Evolutionary conservation across 2,797 vertebrate genomes (phyloP).

Genomic region (Chaetodon trifasciatus): DNA sequence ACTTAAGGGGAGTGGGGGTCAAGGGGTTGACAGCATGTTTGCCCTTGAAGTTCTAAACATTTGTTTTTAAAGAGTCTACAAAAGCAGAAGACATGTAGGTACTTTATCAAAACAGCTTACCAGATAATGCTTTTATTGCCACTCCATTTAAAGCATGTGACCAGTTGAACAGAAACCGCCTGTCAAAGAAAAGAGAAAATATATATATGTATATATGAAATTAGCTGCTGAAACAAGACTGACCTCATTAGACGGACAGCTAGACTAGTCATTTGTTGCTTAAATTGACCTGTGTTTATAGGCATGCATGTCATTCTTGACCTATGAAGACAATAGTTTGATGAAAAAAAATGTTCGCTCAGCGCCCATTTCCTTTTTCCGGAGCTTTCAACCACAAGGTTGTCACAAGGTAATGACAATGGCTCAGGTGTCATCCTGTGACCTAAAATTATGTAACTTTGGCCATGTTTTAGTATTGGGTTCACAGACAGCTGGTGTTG

Average conservation of each 20-base stretch:
- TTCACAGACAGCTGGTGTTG: too few species aligned
- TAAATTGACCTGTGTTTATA: not conserved
- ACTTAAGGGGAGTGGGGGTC: not conserved
- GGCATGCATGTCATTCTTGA: not conserved
- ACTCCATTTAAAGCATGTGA: constrained; percentile 76
- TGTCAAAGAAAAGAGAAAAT: constrained; percentile 56
- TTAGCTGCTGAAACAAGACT: not conserved
- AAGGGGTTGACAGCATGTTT: rapidly evolving
- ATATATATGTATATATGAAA: too few species aligned
- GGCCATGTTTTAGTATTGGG: too few species aligned
- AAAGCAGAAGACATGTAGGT: not conserved
- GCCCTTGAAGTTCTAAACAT: not conserved
- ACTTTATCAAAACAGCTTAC: constrained; percentile 58
- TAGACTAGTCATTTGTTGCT: not conserved
- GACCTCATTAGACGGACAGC: not conserved
- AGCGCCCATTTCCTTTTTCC: too few species aligned
- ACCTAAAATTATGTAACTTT: too few species aligned
- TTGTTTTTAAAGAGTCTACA: rapidly evolving
- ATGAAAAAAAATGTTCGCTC: too few species aligned
- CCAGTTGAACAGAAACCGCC: constrained; percentile 83
- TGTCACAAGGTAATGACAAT: too few species aligned
- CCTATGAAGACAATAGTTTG: not conserved
- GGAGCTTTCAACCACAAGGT: too few species aligned
- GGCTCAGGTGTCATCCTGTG: too few species aligned
- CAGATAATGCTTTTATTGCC: constrained; percentile 79